Base-by-base conservation (phyloP, 1,140 invertebrate genomes). In the Xylocopa sonorina region DNA sequence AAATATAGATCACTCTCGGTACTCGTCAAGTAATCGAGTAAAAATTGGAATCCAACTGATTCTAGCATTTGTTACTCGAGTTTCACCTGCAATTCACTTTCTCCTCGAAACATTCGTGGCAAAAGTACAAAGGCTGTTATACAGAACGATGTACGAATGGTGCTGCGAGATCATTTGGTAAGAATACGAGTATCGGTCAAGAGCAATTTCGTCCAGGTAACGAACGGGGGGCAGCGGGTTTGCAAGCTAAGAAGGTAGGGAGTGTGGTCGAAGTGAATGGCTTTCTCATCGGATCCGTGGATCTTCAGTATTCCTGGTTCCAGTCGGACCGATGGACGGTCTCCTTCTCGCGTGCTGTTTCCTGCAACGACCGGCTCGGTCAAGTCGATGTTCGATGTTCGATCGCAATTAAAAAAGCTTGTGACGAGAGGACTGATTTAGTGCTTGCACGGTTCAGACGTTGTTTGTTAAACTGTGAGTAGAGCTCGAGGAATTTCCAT, bases 241-340 rank as follows among this genome's bases (percentile, higher is more conserved):
- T 32, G 29, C 21, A 57, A 43, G 41, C 58, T 34, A 21, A 67
- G 66, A 62, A 85, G 82, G 83, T 85, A 85, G 84, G 84, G 84
- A 85, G 80, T 55, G 63, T 34, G 27, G 73, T 18, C 64, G 84
- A 73, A 89, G 88, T 81, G 89, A 89, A 89, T 88, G 89, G 88
- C 91, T 92, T 91, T 92, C 89, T 88, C 90, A 87, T 83, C 66
- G 64, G 64, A 74, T 73, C 74, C 72, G 75, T 84, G 81, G 80
- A 82, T 81, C 83, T 84, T 81, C 89, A 91, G 90, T 91, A 87
- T 88, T 89, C 88, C 88, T 88, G 87, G 86, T 89, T 89, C 87
- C 81, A 89, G 80, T 85, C 85, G 83, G 80, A 85, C 88, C 88
- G 89, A 92, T 92, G 90, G 91, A 89, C 84, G 87, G 81, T 85